These are phyloP conservation scores for Episyrphus balteatus DNA, from an alignment of 1,140 invertebrate species.

Conservation along the genomic window DNA sequence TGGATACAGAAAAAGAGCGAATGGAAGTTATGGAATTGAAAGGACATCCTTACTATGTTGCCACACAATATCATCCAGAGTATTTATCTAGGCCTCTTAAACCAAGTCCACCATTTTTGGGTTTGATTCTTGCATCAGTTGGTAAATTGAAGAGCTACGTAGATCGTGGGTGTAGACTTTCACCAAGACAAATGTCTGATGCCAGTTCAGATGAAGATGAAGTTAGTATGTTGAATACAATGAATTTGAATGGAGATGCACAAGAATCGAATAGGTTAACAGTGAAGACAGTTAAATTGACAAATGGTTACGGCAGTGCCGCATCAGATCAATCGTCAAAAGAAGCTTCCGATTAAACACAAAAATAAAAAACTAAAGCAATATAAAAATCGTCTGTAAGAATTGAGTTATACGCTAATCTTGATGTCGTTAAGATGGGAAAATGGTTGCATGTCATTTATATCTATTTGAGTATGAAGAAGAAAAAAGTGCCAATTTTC, in stretches of 20 bases:
- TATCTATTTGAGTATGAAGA: too few species aligned
- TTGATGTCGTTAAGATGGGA: too few species aligned
- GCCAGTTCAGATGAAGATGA: slow-evolving; percentile 51
- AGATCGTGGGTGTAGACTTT: slow-evolving; percentile 55
- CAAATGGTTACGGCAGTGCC: too few species aligned
- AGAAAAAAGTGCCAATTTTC: too few species aligned
- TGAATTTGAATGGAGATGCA: neutral
- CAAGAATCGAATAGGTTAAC: too few species aligned
- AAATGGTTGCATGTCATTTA: too few species aligned
- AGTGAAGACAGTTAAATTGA: too few species aligned
- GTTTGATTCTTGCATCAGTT: slow-evolving; percentile 78
- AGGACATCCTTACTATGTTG: slow-evolving; percentile 86
- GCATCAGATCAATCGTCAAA: too few species aligned
- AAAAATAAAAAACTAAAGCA: too few species aligned
- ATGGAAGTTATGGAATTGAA: slow-evolving; percentile 79
- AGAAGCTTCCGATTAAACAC: too few species aligned
- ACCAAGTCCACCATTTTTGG: slow-evolving; percentile 92
- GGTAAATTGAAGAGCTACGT: slow-evolving; percentile 62
- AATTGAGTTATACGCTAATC: too few species aligned
- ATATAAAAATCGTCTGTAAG: too few species aligned
- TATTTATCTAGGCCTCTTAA: slow-evolving; percentile 88
- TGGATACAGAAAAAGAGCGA: slow-evolving; percentile 54
- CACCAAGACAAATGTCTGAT: slow-evolving; percentile 54
- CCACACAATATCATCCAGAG: slow-evolving; percentile 96
- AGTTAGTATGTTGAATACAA: neutral